A percentile compares a stretch with the other conserved stretches of the same genome.
phyloP scores from a whole-genome alignment of 2,113 vertebrate genomes.

The Athene noctua region DNA sequence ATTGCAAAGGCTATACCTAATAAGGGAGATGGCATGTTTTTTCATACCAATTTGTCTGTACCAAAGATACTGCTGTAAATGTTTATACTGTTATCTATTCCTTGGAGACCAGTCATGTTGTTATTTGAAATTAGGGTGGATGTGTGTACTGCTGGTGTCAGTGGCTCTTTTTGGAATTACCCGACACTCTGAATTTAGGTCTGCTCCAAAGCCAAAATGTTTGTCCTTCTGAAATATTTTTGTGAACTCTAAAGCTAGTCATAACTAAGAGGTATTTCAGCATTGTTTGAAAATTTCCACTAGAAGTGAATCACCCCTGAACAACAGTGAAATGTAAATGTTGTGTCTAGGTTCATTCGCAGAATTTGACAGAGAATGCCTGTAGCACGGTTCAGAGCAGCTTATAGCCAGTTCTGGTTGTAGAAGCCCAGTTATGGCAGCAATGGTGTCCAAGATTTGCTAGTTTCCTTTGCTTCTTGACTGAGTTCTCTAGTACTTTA shows the following conservation, averaged over 20 bases:
- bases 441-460: background rate
- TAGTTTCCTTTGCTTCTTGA: background rate
- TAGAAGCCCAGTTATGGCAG: background rate
- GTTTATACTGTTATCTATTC: background rate
- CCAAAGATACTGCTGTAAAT: background rate
- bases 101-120: background rate
- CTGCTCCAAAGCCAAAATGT: background rate
- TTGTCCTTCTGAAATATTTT: background rate
- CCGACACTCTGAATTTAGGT: background rate
- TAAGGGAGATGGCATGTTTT: background rate
- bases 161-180: background rate
- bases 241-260: background rate
- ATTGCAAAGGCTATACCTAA: background rate
- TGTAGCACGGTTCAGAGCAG: background rate
- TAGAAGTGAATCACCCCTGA: background rate
- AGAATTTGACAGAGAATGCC: background rate
- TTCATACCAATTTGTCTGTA: background rate
- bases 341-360: background rate
- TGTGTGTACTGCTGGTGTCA: background rate
- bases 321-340: background rate
- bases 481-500: background rate
- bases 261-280: background rate
- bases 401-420: background rate
- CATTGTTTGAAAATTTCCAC: background rate
- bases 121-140: background rate